phyloP scores from a whole-genome alignment of 2,888 invertebrate species.

The Hypomecis atomaria region DNA sequence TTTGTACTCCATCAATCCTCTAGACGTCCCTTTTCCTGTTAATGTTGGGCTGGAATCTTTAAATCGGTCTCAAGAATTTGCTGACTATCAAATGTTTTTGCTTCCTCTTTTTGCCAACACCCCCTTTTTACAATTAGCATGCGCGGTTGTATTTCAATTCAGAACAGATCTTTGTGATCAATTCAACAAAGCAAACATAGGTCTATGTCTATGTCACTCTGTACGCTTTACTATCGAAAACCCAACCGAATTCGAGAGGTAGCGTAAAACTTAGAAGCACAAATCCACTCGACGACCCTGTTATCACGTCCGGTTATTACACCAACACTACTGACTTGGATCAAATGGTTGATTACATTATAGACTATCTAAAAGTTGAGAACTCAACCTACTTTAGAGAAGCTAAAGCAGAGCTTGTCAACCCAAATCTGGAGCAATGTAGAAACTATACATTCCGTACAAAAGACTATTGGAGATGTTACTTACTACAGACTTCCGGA shows the following conservation, averaged over 20 bases:
- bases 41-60: conserved; percentile 73
- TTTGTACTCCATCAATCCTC: conserved; percentile 28
- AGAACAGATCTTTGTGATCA: conserved; percentile 45
- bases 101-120: conserved; percentile 38
- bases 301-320: conserved; percentile 85
- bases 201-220: conserved; percentile 40
- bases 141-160: conserved; percentile 44
- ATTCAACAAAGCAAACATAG: conserved; percentile 37
- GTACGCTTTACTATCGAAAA: conserved; percentile 34
- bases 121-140: conserved; percentile 32
- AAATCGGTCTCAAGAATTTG: conserved; percentile 78
- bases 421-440: conserved; percentile 39
- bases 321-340: conserved; percentile 76
- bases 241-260: conserved; percentile 80
- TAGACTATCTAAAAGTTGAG: conserved; percentile 57
- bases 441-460: conserved; percentile 2
- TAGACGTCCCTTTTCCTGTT: conserved; percentile 52
- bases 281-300: conserved; percentile 82
- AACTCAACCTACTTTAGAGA: conserved; percentile 67
- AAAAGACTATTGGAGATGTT: conserved; percentile 41
- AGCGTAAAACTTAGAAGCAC: conserved; percentile 76
- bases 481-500: conserved; percentile 27
- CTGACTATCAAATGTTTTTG: conserved; percentile 60
- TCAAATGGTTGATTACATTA: conserved; percentile 63
- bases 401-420: conserved; percentile 55